Base-by-base conservation (phyloP, 1,140 invertebrate genomes). In the Drosophila triauraria region DNA sequence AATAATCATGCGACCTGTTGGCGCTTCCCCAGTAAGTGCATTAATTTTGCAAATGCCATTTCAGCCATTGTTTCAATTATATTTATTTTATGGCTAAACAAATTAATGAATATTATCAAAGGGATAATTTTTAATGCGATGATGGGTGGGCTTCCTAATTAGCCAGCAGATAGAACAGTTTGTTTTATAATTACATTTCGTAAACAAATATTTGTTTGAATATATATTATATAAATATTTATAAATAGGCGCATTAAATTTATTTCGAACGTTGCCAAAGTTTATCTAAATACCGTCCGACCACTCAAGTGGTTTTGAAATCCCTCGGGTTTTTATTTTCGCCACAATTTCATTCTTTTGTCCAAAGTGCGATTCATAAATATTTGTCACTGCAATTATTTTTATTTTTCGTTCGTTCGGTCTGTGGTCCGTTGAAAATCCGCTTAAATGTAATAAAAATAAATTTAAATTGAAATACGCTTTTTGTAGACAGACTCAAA, bases 381-480 rank as follows among this genome's bases (percentile, higher is more conserved):
- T 71, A 78, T 64, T 79, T 79, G 72, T 56, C 23, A 61, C 48
- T 43, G 57, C 58, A 80, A 75, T 70, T 81, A 70, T 57, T 70
- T 63, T 43, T 42, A 23, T 10, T 32, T 13, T 62, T 35, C n/a
- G 38, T n/a, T 67, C 10, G 20, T 27, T 47, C 6, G 50, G 17
- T 40, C 48, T 42, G 30, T 53, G 27, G 48, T 48, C 69, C 63
- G 46, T 58, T 63, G 59, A 32, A 68, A 75, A 58, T 75, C 27
- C 71, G 51, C 56, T 80, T 57, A 61, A 71, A 61, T 78, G 46
- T 71, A 70, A 72, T 70, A 70, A 50, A 72, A 62, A 78, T 64
- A 64, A 58, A 79, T 72, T 78, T 64, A 72, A 79, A 72, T 72
- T 64, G 59, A 72, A 71, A 72, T 63, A 62, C 57, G 51, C 69